Percentiles rank a stretch among this genome's conserved stretches.
phyloP scores from a whole-genome alignment of 2,888 invertebrate species.

The Agrotis puta region DNA sequence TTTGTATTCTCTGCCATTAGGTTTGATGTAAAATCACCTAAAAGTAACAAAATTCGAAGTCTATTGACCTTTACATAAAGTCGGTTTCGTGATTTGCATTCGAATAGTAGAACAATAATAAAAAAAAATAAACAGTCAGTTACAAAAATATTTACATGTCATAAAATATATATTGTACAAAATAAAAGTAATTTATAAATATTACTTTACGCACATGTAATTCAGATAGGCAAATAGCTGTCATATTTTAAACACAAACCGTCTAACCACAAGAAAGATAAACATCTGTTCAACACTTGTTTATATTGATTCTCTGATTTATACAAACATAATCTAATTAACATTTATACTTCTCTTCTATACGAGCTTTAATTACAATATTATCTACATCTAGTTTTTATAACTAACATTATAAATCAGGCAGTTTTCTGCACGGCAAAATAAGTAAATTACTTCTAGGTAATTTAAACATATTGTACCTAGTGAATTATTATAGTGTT shows the following conservation, averaged over 20 bases:
- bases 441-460: not conserved
- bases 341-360: slow-evolving; percentile 36
- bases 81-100: not conserved
- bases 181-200: not conserved
- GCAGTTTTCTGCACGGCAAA: not conserved
- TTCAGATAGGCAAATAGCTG: not conserved
- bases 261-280: no score
- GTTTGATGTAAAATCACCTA: not conserved
- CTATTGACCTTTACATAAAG: not conserved
- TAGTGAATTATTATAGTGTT: no score
- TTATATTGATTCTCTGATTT: slow-evolving; percentile 1
- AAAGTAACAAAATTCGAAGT: not conserved
- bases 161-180: slow-evolving; percentile 42
- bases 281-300: no score
- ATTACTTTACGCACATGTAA: not conserved
- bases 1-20: not conserved
- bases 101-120: not conserved
- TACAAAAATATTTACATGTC: slow-evolving; percentile 43
- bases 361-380: slow-evolving; percentile 35
- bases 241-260: not conserved
- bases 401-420: slow-evolving; percentile 29
- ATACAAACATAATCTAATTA: slow-evolving; percentile 6
- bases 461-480: not conserved
- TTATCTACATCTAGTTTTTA: slow-evolving; percentile 30
- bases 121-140: slow-evolving; percentile 8